Conservation (phyloP, 2,113 vertebrate genomes). For the Hippocampus barbouri region DNA sequence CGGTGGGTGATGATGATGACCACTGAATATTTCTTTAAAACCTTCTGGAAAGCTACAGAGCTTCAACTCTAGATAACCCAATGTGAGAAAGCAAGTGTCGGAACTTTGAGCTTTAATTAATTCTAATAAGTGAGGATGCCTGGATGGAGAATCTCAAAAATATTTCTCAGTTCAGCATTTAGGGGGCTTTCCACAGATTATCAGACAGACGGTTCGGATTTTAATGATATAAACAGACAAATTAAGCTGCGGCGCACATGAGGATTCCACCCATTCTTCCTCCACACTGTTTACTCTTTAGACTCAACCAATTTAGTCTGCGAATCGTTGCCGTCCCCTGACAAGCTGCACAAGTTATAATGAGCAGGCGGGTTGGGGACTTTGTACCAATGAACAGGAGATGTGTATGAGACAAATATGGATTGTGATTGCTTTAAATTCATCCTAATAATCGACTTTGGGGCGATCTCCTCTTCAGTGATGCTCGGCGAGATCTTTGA, state of each 20-base stretch:
- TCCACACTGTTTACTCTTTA: slow-evolving; percentile 44
- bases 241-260: slow-evolving; percentile 41
- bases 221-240: slow-evolving; percentile 55
- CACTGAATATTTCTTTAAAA: slow-evolving; percentile 6
- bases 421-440: slow-evolving; percentile 53
- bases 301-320: slow-evolving; percentile 29
- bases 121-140: slow-evolving; percentile 42
- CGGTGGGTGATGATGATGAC: neutral
- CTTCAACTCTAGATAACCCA: slow-evolving; percentile 20
- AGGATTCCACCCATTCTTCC: slow-evolving; percentile 18
- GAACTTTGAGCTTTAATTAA: slow-evolving; percentile 47
- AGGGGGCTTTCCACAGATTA: slow-evolving; percentile 38
- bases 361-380: slow-evolving; percentile 13
- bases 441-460: slow-evolving; percentile 67
- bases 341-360: slow-evolving; percentile 34
- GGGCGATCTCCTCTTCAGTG: slow-evolving; percentile 66
- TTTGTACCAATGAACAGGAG: slow-evolving; percentile 21
- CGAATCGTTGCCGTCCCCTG: neutral
- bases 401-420: slow-evolving; percentile 40
- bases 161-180: slow-evolving; percentile 26
- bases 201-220: slow-evolving; percentile 36
- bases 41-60: slow-evolving; percentile 18
- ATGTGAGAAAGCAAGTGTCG: slow-evolving; percentile 29
- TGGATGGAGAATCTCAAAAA: slow-evolving; percentile 38
- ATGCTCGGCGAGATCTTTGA: slow-evolving; percentile 64